Base-by-base conservation (phyloP, 2,888 invertebrate genomes). In the Cephus spinipes region DNA sequence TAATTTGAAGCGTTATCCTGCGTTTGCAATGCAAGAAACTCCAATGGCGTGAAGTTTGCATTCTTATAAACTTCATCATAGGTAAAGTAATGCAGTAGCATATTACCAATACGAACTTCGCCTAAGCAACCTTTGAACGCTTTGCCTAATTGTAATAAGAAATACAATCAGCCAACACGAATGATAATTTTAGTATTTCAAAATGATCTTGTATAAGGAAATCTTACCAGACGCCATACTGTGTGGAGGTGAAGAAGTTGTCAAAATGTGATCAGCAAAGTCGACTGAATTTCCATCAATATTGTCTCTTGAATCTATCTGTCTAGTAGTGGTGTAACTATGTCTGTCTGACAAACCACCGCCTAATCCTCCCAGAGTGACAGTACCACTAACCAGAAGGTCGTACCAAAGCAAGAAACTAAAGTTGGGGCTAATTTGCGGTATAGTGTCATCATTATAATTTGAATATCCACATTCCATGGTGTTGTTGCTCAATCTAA, bases 51-150 rank as follows among this genome's bases (percentile, higher is more conserved):
- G 71, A 92, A 90, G 79, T 92, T 92, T 0, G 91, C 90, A 35
- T 91, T 91, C 75, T 94, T 93, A 91, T 96, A 96, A 83, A 97
- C 94, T 90, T 96, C 94, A 81, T 94, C 93, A 88, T 95, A 94
- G 35, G 95, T 94, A 92, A 97, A 98, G 92, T 96, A 98, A 6
- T 98, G 98, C 83, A 98, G 92, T 80, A 98, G 93, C 83, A 97
- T 93, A 76, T 94, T 94, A 76, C 97, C 97, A 79, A 98, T 95
- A 87, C 98, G 94, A 75, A 97, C 95, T 89, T 97, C 97, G 36
- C 96, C 96, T 86, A 98, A 92, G 90, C 98, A 98, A 11, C 98
- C 98, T 93, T 97, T 94, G 78, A 90, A 92, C 0, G 89, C 85
- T 81, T 90, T 90, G 6, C 90, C 91, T 91, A 31, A 76, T 31